Evolutionary conservation across 2,888 invertebrate genomes (phyloP).

Genomic region (Calephelis perditalis): DNA sequence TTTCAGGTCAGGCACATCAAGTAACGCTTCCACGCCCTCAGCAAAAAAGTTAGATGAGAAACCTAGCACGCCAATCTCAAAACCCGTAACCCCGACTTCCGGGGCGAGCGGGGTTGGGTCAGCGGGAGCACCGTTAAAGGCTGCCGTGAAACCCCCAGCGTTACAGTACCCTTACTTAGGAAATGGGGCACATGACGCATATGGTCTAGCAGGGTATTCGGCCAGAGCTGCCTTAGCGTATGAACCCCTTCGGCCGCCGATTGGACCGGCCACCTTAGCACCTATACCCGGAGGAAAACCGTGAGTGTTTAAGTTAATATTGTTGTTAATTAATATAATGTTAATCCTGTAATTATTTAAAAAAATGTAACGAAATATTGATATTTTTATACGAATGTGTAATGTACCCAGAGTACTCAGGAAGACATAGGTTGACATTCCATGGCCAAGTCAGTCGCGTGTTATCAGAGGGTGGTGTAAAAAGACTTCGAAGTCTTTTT

Average conservation of each 20-base stretch:
- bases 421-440: no score
- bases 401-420: no score
- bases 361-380: no score
- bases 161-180: slow-evolving; percentile 81
- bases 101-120: slow-evolving; percentile 80
- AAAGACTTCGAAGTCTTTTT: no score
- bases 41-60: slow-evolving; percentile 93
- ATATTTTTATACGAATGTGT: no score
- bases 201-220: slow-evolving; percentile 71
- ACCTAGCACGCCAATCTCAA: slow-evolving; percentile 93
- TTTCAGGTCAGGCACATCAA: slow-evolving; percentile 88
- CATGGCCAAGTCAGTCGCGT: no score
- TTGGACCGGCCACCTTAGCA: slow-evolving; percentile 78
- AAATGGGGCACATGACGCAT: slow-evolving; percentile 70
- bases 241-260: slow-evolving; percentile 69
- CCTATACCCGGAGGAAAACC: slow-evolving; percentile 91
- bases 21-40: slow-evolving; percentile 93
- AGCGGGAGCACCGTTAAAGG: slow-evolving; percentile 75
- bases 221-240: slow-evolving; percentile 70
- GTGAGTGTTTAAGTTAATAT: slow-evolving; percentile 76
- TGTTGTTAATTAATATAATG: no score
- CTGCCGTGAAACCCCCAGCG: slow-evolving; percentile 78
- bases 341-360: no score
- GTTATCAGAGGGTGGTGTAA: no score
- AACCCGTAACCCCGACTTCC: slow-evolving; percentile 91